phyloP scores from a whole-genome alignment of 2,888 invertebrate species.

The Strigamia maritima region DNA sequence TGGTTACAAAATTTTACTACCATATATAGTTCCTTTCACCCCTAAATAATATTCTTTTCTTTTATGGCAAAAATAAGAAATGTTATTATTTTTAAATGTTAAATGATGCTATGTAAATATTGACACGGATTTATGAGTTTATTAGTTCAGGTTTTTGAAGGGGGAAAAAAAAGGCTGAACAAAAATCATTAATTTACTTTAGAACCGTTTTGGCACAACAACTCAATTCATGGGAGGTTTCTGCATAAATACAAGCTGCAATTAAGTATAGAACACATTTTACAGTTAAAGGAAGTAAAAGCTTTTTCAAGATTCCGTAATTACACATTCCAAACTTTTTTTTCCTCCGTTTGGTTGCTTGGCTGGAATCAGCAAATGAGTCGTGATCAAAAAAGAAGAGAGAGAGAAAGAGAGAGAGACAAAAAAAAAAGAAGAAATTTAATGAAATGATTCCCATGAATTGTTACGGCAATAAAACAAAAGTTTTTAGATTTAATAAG shows the following conservation, averaged over 20 bases:
- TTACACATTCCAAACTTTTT: not conserved
- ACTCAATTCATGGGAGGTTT: not conserved
- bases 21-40: no score
- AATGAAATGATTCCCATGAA: not conserved
- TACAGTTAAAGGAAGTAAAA: not conserved
- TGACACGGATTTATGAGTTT: not conserved
- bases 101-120: no score
- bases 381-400: not conserved
- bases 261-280: not conserved
- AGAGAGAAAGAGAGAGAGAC: not conserved
- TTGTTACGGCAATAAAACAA: not conserved
- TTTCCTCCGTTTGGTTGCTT: not conserved
- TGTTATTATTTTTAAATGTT: no score
- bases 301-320: not conserved
- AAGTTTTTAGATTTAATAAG: conserved; percentile 1
- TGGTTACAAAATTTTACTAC: no score
- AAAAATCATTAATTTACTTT: not conserved
- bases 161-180: not conserved
- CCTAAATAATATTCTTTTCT: no score
- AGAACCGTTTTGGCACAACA: not conserved
- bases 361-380: not conserved
- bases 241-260: not conserved
- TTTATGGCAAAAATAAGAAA: no score
- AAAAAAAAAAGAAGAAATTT: not conserved
- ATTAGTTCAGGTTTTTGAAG: not conserved